These are phyloP conservation scores for Platyscelio sp. DNA, from an alignment of 2,888 invertebrate species.

Conservation along the genomic window DNA sequence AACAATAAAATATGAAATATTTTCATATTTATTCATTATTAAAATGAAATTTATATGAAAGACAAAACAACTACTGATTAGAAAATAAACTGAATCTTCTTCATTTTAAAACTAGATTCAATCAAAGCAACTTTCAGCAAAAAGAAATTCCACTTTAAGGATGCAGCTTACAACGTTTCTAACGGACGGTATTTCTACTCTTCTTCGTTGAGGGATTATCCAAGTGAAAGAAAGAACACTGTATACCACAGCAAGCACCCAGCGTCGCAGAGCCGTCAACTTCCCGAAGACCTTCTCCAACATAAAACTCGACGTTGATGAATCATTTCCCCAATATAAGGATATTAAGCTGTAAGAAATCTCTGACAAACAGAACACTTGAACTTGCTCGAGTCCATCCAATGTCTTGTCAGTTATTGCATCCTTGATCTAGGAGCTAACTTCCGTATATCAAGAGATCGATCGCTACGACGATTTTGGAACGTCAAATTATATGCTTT, in stretches of 20 bases:
- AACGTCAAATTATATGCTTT: no score
- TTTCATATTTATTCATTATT: no score
- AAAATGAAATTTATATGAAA: no score
- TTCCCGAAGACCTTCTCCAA: conserved; percentile 43
- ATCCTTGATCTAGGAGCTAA: conserved; percentile 16
- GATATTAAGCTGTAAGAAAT: conserved; percentile 42
- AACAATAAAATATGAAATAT: no score
- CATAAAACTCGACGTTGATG: conserved; percentile 48
- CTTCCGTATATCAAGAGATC: conserved; percentile 4
- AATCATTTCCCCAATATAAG: conserved; percentile 38
- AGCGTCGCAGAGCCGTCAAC: conserved; percentile 30
- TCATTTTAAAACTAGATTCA: background rate
- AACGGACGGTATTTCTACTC: conserved; percentile 43
- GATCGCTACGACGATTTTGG: background rate
- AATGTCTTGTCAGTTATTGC: conserved; percentile 30
- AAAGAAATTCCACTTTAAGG: conserved; percentile 8
- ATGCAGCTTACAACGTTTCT: conserved; percentile 30
- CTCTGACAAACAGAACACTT: conserved; percentile 42
- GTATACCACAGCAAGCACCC: conserved; percentile 28
- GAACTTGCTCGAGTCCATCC: background rate
- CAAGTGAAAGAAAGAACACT: conserved; percentile 38
- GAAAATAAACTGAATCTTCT: no score
- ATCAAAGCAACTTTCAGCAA: background rate
- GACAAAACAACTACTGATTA: no score
- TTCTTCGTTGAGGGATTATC: conserved; percentile 44